These are phyloP conservation scores for Agrochola macilenta DNA, from an alignment of 2,888 invertebrate species.

Conservation along the genomic window DNA sequence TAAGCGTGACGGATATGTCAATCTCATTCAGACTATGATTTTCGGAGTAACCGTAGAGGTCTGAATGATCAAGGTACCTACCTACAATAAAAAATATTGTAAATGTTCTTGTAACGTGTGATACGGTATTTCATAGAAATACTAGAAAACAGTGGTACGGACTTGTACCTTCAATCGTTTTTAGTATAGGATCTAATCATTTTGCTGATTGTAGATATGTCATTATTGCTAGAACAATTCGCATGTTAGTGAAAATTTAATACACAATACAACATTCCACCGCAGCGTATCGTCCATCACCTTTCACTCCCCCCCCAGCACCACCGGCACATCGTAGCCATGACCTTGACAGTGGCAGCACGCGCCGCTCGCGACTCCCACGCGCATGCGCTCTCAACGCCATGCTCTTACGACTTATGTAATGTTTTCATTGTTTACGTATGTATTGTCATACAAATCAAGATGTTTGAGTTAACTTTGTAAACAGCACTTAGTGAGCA, in stretches of 20 bases:
- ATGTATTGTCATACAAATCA: not conserved
- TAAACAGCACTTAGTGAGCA: not conserved
- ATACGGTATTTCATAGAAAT: no score
- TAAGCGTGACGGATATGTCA: not conserved
- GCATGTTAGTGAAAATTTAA: not conserved
- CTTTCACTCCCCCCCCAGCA: slow-evolving; percentile 6
- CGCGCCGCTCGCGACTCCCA: slow-evolving; percentile 23
- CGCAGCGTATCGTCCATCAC: not conserved
- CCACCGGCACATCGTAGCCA: slow-evolving; percentile 10
- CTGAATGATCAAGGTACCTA: not conserved
- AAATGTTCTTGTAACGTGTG: not conserved
- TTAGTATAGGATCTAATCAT: not conserved
- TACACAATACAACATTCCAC: not conserved
- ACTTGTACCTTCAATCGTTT: not conserved
- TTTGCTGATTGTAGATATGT: no score
- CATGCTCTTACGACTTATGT: slow-evolving; percentile 27
- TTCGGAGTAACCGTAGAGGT: no score
- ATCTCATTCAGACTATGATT: not conserved
- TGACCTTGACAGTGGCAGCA: slow-evolving; percentile 60
- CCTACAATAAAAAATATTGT: not conserved
- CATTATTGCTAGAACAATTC: not conserved
- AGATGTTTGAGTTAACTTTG: slow-evolving; percentile 5
- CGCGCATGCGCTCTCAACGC: not conserved
- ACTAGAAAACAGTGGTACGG: no score
- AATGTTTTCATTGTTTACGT: slow-evolving; percentile 15